Evolutionary conservation across 2,797 vertebrate species (phyloP), one percentile per base, ranked within the genome.

Genomic region (Remorina albescens): DNA sequence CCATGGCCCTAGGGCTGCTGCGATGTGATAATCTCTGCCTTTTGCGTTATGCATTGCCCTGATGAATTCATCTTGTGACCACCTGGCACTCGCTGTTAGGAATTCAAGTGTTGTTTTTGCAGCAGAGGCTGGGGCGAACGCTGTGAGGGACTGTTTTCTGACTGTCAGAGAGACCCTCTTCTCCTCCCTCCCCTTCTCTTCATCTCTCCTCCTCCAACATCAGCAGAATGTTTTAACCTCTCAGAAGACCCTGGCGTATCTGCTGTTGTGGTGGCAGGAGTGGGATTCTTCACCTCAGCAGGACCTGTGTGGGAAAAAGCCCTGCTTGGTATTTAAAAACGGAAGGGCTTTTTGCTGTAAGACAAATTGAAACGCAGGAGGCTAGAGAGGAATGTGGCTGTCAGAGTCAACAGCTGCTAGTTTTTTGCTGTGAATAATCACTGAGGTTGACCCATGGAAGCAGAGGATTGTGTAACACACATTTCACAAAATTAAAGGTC

Each of bases 31-130:
- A 92, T 93, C 90, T 92, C 88, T 79, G 90, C 88, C 89, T 91
- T 91, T 90, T 91, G 88, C 89, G 87, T 91, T 92, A 90, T 90
- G 91, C 91, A 91, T 91, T 85, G 91, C 92, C 94, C 92, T 64
- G 82, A 89, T 92, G 90, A 92, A 90, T 93, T 91, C 90, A 91
- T 93, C 92, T 85, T 90, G 92, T 92, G 93, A 93, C 92, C 91
- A 92, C 91, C 94, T 92, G 92, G 91, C 90, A 91, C 89, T 89
- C 69, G 72, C 84, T 90, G 83, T 89, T 89, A 90, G 89, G 89
- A 91, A 88, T 90, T 84, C 78, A 78, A 90, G 87, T 88, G 82
- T 86, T 92, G 87, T 90, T 88, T 91, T 86, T 85, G 86, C 81
- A 88, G 86, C 77, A 71, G 77, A 84, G 90, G 88, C 82, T 88